These are phyloP conservation scores for Equus quagga DNA, from an alignment of 2,113 vertebrate species.

Conservation along the genomic window DNA sequence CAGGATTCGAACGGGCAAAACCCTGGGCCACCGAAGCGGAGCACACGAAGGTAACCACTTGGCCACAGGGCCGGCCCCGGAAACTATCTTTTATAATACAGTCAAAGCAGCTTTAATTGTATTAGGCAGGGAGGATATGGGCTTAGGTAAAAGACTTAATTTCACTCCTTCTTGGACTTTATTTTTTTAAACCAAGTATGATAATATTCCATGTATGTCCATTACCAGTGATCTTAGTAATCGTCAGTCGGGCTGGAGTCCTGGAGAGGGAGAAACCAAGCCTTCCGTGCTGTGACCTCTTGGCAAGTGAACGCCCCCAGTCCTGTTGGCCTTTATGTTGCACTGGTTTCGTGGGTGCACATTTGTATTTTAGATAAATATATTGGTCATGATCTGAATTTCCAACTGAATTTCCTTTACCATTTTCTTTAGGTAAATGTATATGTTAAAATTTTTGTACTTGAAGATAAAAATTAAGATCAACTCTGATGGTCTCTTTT, in stretches of 20 bases:
- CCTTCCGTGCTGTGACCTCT: background rate
- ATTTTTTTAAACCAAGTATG: background rate
- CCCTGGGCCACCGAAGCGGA: no score
- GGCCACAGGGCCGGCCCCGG: no score
- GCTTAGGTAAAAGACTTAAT: background rate
- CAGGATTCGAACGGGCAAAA: no score
- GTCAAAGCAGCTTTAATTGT: background rate
- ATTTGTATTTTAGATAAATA: background rate
- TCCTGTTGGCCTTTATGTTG: background rate
- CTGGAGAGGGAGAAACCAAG: background rate
- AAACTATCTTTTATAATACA: background rate
- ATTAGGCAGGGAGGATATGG: background rate
- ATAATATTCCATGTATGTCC: background rate
- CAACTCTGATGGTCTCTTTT: background rate
- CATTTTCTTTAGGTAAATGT: conserved; percentile 30
- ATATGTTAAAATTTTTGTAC: background rate
- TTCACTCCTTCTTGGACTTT: background rate
- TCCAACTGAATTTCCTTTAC: background rate
- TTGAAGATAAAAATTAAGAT: conserved; percentile 37
- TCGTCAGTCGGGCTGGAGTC: background rate
- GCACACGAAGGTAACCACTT: no score
- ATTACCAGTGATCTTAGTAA: background rate
- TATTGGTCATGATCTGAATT: conserved; percentile 10
- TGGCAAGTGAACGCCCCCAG: rapidly evolving
- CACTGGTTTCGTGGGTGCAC: background rate